Base-by-base conservation (phyloP, 2,113 vertebrate genomes). In the Clupea harengus region DNA sequence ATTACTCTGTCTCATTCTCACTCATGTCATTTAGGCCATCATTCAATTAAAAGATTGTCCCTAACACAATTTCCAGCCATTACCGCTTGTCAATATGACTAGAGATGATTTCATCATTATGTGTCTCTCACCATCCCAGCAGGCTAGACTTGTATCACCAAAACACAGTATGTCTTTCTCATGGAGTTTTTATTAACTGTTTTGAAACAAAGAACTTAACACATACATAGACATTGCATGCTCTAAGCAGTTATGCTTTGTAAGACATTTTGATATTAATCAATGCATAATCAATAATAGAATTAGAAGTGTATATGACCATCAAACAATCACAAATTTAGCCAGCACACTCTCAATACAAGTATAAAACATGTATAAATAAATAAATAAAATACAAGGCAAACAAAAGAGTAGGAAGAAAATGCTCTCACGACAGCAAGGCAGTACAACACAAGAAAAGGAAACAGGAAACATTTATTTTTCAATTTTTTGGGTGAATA, bases 11-110 rank as follows among this genome's bases (percentile, higher is more conserved):
- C 10, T 25, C 64, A 28, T 28, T 67, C n/a, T 11, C n/a, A 67
- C 64, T 25, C n/a, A 28, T 67, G 17, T 39, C 72, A 39, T 32
- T 78, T 78, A 78, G 17, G 15, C 72, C 32, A 44, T 78, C 32
- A 78, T 78, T 78, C 28, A 78, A 78, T 78, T 78, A 78, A 78
- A 32, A 17, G 13, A 78, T 39, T 78, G 72, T 78, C 72, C 72
- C 25, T 32, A 39, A 78, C 72, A 78, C 72, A 28, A 78, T 78
- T 78, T 78, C 25, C 5, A 3, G 28, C 72, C 11, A 78, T 78
- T 78, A 78, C 11, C 13, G 4, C 72, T 15, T 78, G 25, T 32
- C 64, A 72, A 72, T 72, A 72, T 72, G 25, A 13, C 64, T 72
- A 78, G 32, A 64, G 60, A 64, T 64, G 60, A 64, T 32, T 78